Evolutionary conservation across 2,113 vertebrate genomes (phyloP).

Genomic region (Rostratula benghalensis): DNA sequence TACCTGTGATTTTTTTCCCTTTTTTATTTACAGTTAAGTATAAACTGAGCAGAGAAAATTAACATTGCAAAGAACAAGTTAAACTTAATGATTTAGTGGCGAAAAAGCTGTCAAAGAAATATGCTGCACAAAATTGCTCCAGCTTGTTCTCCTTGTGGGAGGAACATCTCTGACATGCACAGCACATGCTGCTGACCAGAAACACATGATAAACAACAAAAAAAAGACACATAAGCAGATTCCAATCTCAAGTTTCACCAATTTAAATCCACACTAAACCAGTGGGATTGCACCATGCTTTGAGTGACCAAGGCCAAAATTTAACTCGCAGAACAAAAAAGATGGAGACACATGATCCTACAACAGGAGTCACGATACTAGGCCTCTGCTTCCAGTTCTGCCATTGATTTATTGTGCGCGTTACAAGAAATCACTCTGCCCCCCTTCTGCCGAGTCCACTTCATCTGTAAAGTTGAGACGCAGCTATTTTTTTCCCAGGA

Average conservation of each 20-base stretch:
- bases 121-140: neutral
- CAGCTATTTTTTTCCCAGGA: neutral
- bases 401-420: neutral
- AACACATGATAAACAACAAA: neutral
- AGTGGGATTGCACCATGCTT: neutral
- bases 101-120: conserved; percentile 6
- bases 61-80: neutral
- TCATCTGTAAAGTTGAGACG: neutral
- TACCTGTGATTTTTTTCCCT: neutral
- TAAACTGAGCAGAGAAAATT: neutral
- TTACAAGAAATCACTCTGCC: neutral
- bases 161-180: neutral
- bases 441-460: neutral
- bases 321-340: neutral
- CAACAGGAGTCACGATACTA: neutral
- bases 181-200: neutral
- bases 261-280: neutral
- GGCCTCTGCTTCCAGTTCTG: neutral
- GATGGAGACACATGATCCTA: neutral
- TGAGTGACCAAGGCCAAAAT: neutral
- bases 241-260: neutral
- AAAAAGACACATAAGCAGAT: neutral
- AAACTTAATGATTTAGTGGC: neutral
- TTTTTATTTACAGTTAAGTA: neutral
- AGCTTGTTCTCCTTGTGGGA: neutral